A percentile compares a stretch with the other conserved stretches of the same genome.
Conservation (phyloP, 2,888 invertebrate genomes). For the Erpobdella octoculata region DNA sequence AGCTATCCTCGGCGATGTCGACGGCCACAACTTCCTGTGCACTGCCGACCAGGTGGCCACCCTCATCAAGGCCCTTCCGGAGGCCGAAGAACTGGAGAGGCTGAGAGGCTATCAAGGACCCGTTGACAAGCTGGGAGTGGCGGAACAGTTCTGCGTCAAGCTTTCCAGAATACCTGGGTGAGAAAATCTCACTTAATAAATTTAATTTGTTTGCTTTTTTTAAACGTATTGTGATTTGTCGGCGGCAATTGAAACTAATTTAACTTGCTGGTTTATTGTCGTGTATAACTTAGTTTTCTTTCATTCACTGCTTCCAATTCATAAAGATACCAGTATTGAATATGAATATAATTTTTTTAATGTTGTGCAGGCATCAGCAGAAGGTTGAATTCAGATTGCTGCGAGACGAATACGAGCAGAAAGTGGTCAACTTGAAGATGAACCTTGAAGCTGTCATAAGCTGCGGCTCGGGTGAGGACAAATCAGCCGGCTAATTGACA, state of each 20-base stretch:
- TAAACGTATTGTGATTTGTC: neutral
- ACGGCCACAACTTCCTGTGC: neutral
- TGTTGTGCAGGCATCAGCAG: neutral
- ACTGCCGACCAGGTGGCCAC: neutral
- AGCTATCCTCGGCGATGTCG: neutral
- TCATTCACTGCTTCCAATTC: too few relatives aligned
- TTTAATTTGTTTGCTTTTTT: neutral
- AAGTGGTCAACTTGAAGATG: neutral
- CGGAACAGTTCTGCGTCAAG: slow-evolving; percentile 8
- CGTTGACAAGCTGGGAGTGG: neutral
- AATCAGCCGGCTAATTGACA: too few relatives aligned
- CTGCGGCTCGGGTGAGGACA: neutral
- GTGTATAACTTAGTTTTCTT: too few relatives aligned
- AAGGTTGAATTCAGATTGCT: neutral
- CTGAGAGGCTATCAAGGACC: neutral
- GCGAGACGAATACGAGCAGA: neutral
- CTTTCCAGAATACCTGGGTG: neutral
- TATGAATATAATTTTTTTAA: too few relatives aligned
- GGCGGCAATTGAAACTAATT: too few relatives aligned
- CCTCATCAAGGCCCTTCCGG: slow-evolving; percentile 1
- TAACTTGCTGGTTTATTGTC: too few relatives aligned
- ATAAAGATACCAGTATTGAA: too few relatives aligned
- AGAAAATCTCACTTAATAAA: neutral
- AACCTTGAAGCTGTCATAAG: neutral
- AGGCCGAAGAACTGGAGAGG: slow-evolving; percentile 2